Conservation (phyloP, 2,888 invertebrate species). For the Mesorhabditis spiculigera region DNA sequence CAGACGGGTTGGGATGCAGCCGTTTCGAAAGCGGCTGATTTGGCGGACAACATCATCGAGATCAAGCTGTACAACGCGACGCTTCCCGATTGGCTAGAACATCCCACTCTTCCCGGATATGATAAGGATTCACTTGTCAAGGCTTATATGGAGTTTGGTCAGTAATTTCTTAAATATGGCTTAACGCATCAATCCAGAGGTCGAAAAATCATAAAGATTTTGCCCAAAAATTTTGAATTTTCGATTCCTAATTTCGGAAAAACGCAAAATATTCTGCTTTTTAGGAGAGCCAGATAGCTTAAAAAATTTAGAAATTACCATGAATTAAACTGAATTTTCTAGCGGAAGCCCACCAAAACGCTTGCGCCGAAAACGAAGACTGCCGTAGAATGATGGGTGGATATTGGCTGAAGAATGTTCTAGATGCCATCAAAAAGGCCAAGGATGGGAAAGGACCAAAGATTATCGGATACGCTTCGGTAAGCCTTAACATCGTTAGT, state of each 20-base stretch:
- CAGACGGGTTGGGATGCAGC: conserved; percentile 37
- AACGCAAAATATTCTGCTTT: too few species aligned
- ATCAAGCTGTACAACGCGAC: conserved; percentile 29
- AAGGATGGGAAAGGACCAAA: conserved; percentile 23
- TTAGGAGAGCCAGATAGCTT: too few species aligned
- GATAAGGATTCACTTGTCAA: conserved; percentile 16
- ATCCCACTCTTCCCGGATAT: conserved; percentile 32
- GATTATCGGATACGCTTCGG: conserved; percentile 39
- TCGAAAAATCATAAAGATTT: too few species aligned
- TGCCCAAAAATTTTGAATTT: too few species aligned
- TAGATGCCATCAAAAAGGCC: conserved; percentile 20
- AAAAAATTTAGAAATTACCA: too few species aligned
- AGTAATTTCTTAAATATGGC: background rate
- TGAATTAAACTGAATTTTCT: too few species aligned
- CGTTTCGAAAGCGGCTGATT: conserved; percentile 38
- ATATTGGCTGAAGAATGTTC: conserved; percentile 32
- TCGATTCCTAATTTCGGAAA: too few species aligned
- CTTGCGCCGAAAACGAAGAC: conserved; percentile 35
- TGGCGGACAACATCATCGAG: conserved; percentile 43
- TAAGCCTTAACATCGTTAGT: background rate
- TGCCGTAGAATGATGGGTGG: conserved; percentile 46
- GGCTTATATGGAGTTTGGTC: conserved; percentile 25
- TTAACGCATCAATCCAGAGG: background rate
- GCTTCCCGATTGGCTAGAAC: conserved; percentile 36
- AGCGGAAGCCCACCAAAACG: conserved; percentile 40